phyloP scores from a whole-genome alignment of 2,888 invertebrate genomes.

The Melipona beecheii region DNA sequence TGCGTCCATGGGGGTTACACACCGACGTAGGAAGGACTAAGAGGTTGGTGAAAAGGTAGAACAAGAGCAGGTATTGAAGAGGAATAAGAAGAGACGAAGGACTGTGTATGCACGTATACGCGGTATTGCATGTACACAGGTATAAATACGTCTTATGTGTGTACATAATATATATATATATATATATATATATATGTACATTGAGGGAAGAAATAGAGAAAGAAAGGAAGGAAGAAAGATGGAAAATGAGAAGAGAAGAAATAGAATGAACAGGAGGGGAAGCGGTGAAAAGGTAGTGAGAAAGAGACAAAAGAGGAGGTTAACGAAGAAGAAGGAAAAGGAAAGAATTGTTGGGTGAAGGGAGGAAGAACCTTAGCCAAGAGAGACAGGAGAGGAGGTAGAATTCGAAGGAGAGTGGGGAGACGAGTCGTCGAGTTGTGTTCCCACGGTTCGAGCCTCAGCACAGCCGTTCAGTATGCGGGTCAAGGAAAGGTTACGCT shows the following conservation, averaged over 20 bases:
- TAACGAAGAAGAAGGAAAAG: slow-evolving; percentile 79
- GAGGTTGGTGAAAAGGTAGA: slow-evolving; percentile 60
- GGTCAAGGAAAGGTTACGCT: slow-evolving; percentile 88
- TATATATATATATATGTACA: neutral
- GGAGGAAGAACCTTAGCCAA: slow-evolving; percentile 67
- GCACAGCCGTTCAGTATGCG: slow-evolving; percentile 87
- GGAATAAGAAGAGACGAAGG: slow-evolving; percentile 45
- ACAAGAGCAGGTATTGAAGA: slow-evolving; percentile 66
- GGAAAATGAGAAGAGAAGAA: slow-evolving; percentile 22
- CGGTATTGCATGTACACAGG: neutral
- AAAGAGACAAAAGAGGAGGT: slow-evolving; percentile 27
- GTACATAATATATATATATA: neutral
- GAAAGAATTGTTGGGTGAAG: slow-evolving; percentile 78
- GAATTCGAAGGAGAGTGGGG: slow-evolving; percentile 75
- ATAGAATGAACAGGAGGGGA: slow-evolving; percentile 5
- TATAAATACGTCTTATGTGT: neutral
- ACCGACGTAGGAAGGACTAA: slow-evolving; percentile 55
- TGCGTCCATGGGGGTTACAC: slow-evolving; percentile 76
- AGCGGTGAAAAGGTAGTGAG: slow-evolving; percentile 66
- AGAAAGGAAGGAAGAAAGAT: slow-evolving; percentile 19
- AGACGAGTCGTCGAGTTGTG: slow-evolving; percentile 83
- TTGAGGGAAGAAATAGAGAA: slow-evolving; percentile 19
- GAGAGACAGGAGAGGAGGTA: slow-evolving; percentile 68
- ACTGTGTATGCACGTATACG: neutral
- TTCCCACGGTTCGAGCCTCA: slow-evolving; percentile 87